phyloP scores from a whole-genome alignment of 35 echinoderm and acorn worm genomes.

The Ophioderma brevispina region DNA sequence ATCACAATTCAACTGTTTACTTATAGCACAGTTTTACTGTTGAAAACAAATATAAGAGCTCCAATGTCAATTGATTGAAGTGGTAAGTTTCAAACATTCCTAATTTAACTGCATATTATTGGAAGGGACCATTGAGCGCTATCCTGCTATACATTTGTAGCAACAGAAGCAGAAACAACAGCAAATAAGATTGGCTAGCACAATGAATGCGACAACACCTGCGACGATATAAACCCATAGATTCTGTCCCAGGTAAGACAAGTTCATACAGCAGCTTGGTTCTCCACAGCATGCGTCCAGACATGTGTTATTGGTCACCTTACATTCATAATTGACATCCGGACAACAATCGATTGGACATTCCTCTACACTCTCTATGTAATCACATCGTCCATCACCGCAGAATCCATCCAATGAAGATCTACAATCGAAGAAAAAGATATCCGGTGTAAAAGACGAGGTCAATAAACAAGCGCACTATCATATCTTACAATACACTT shows the following conservation, averaged over 20 bases:
- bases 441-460: too few species aligned
- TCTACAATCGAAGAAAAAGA: too few species aligned
- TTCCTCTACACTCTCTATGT: background rate
- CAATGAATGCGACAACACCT: background rate
- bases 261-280: conserved; percentile 4
- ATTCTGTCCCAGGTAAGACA: background rate
- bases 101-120: background rate
- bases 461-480: too few species aligned
- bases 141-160: background rate
- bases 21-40: too few species aligned
- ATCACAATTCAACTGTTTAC: too few species aligned
- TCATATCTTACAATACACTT: too few species aligned
- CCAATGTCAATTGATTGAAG: too few species aligned
- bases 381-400: conserved; percentile 56
- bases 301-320: conserved; percentile 40
- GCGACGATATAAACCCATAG: conserved; percentile 23
- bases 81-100: too few species aligned
- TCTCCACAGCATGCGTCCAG: conserved; percentile 25
- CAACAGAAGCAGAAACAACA: conserved; percentile 53
- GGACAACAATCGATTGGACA: conserved; percentile 48
- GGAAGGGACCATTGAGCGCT: background rate
- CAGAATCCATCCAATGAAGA: conserved; percentile 27
- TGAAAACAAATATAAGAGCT: too few species aligned
- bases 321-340: conserved; percentile 3
- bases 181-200: conserved; percentile 29